Evolutionary conservation across 2,888 invertebrate genomes (phyloP).

Genomic region (Agrotis clavis): DNA sequence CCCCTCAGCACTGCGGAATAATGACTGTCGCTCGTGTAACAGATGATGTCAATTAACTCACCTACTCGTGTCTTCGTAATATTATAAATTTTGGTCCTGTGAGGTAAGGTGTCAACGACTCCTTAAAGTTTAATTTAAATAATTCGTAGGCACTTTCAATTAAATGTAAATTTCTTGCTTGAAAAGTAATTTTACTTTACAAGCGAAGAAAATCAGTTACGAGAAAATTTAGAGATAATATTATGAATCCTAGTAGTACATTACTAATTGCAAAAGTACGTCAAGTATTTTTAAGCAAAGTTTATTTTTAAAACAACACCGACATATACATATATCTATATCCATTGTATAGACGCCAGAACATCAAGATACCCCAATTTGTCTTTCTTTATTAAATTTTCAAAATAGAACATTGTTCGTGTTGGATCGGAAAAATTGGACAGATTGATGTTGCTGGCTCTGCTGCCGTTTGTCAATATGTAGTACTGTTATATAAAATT

Average conservation of each 20-base stretch:
- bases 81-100: constrained; percentile 30
- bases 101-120: constrained; percentile 44
- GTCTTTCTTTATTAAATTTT: too few species aligned
- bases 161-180: constrained; percentile 24
- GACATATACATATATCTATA: too few species aligned
- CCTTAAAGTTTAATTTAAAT: constrained; percentile 3
- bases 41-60: constrained; percentile 47
- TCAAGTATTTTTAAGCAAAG: background rate
- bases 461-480: too few species aligned
- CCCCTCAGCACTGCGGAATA: constrained; percentile 33
- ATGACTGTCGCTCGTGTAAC: constrained; percentile 35
- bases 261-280: background rate
- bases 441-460: too few species aligned
- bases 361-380: too few species aligned
- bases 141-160: constrained; percentile 20
- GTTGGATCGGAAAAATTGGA: too few species aligned
- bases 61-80: constrained; percentile 15
- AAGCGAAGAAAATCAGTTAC: background rate
- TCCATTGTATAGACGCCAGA: too few species aligned
- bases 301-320: background rate
- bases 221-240: constrained; percentile 8
- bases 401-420: too few species aligned
- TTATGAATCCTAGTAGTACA: background rate
- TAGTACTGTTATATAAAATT: too few species aligned
- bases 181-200: constrained; percentile 12